Evolutionary conservation across 2,888 invertebrate species (phyloP), one percentile per base, ranked within the genome.

Genomic region (Macropis europaea): DNA sequence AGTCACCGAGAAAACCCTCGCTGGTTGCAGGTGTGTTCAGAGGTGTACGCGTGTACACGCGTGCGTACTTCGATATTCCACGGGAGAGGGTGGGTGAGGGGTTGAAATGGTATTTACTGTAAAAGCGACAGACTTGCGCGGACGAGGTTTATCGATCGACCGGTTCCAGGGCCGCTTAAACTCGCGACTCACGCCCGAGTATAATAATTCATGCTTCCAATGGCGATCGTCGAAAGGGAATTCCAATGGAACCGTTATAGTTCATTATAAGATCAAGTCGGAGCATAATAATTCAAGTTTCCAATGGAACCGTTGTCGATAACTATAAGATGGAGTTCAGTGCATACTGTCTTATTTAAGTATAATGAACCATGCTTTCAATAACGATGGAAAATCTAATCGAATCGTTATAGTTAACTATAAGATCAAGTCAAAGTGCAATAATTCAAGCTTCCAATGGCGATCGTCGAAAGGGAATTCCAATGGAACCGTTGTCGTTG

Each of bases 101-200:
- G 60, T 43, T 42, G 69, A 62, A 54, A 38, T 67, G 53, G 73
- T 73, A 76, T 81, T 82, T 82, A 81, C 76, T 57, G 68, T 73
- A 73, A 79, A 81, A 81, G 81, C 79, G 79, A 82, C 76, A 81
- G 87, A 87, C 87, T 84, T 87, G 86, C 87, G 87, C 87, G 84
- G 79, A 78, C 71, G 75, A 70, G 68, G 64, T 74, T 80, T 87
- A 88, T 88, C 85, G 87, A 88, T 88, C 84, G 77, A 77, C 70
- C 79, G 82, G 76, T 83, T 80, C 82, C 81, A 84, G 82, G 82
- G 80, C 76, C 81, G 81, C 77, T 77, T 76, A 75, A 76, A 80
- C 76, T 68, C 70, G 76, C 82, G 77, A 77, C 78, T 79, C 82
- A 76, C 75, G 77, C 81, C 82, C 80, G 79, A 79, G 76, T 71